These are phyloP conservation scores for Herminia tarsipennalis DNA, from an alignment of 2,888 invertebrate species.

Conservation along the genomic window DNA sequence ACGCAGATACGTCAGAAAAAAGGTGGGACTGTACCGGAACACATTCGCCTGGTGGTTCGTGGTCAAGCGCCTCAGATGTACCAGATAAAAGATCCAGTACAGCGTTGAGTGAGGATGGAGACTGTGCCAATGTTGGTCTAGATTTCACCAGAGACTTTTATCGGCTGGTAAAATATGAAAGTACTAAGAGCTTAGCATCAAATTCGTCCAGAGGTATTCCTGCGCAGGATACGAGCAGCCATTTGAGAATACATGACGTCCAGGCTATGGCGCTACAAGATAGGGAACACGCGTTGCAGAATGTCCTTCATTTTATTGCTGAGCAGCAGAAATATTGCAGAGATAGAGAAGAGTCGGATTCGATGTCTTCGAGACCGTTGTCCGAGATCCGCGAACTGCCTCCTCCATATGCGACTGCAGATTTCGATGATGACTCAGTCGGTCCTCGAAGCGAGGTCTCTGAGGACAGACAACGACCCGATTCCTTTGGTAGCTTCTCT, in stretches of 20 bases:
- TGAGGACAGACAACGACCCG: constrained; percentile 77
- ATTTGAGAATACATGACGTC: constrained; percentile 76
- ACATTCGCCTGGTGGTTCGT: constrained; percentile 87
- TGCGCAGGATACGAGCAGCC: constrained; percentile 79
- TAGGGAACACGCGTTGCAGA: constrained; percentile 89
- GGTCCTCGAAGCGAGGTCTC: constrained; percentile 80
- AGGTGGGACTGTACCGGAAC: constrained; percentile 88
- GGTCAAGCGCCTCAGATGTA: constrained; percentile 85
- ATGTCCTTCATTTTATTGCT: constrained; percentile 90
- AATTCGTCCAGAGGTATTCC: constrained; percentile 89
- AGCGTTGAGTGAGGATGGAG: constrained; percentile 89
- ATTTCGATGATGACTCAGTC: constrained; percentile 79
- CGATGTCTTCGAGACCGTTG: constrained; percentile 81
- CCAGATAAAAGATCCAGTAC: constrained; percentile 90
- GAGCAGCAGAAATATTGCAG: constrained; percentile 91
- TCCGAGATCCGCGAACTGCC: constrained; percentile 86
- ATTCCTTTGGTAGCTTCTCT: constrained; percentile 80
- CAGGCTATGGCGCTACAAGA: constrained; percentile 84
- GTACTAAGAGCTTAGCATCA: constrained; percentile 91
- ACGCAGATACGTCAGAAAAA: constrained; percentile 80
- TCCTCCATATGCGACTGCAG: constrained; percentile 80
- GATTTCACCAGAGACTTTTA: constrained; percentile 93
- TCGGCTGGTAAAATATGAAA: constrained; percentile 92
- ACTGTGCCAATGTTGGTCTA: constrained; percentile 88
- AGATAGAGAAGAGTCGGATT: constrained; percentile 85